Percentiles rank a stretch among this genome's conserved stretches.
Evolutionary conservation across 2,888 invertebrate species (phyloP).

Genomic region (Abscondita cerata): DNA sequence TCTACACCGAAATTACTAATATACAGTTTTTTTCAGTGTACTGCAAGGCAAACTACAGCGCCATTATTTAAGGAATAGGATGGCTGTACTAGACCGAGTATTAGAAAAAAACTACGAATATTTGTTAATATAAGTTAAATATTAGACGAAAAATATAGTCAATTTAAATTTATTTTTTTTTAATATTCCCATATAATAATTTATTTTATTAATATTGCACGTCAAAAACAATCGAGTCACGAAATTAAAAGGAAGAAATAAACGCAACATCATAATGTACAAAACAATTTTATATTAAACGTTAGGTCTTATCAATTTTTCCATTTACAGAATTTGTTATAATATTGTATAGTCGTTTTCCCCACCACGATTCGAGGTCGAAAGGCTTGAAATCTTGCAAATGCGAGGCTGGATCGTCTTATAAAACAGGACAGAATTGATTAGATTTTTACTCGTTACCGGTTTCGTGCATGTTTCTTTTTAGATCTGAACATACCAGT

Average conservation of each 20-base stretch:
- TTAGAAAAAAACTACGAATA: too few relatives aligned
- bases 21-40: slow-evolving; percentile 56
- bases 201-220: slow-evolving; percentile 5
- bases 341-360: slow-evolving; percentile 82
- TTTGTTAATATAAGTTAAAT: too few relatives aligned
- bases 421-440: slow-evolving; percentile 63
- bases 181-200: too few relatives aligned
- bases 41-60: slow-evolving; percentile 61
- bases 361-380: slow-evolving; percentile 92
- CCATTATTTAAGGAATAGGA: slow-evolving; percentile 39
- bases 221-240: neutral
- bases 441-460: slow-evolving; percentile 59
- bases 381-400: slow-evolving; percentile 87
- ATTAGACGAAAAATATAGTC: too few relatives aligned
- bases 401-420: slow-evolving; percentile 74
- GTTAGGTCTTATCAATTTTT: slow-evolving; percentile 43
- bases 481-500: slow-evolving; percentile 57
- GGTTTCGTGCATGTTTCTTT: slow-evolving; percentile 53
- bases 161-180: too few relatives aligned
- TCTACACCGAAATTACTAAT: slow-evolving; percentile 14
- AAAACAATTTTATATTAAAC: neutral
- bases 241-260: neutral
- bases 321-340: slow-evolving; percentile 73
- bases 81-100: too few relatives aligned
- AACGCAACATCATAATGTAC: neutral